phyloP scores from a whole-genome alignment of 2,113 vertebrate genomes.

The Gadus chalcogrammus region DNA sequence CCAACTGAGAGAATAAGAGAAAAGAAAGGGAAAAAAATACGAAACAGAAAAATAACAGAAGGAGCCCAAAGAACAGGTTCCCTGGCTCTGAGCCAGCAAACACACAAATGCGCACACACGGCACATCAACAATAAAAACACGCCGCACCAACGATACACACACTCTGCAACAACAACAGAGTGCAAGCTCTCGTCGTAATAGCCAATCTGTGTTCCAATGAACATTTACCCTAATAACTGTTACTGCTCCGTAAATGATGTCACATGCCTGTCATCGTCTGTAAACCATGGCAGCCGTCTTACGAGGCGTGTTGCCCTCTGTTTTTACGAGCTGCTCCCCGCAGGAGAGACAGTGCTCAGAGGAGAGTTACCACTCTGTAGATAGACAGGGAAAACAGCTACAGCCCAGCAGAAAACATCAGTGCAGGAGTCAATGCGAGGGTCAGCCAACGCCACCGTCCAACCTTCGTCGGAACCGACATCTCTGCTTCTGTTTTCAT shows the following conservation, averaged over 20 bases:
- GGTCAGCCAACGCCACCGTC: too few species aligned
- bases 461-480: too few species aligned
- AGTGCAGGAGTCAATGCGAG: too few species aligned
- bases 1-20: slow-evolving; percentile 4
- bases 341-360: too few species aligned
- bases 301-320: slow-evolving; percentile 12
- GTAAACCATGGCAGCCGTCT: slow-evolving; percentile 44
- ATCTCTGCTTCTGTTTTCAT: too few species aligned
- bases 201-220: slow-evolving; percentile 65
- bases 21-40: slow-evolving; percentile 8
- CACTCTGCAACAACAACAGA: slow-evolving; percentile 61
- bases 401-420: too few species aligned
- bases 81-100: slow-evolving; percentile 60
- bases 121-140: too few species aligned
- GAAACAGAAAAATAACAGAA: not conserved
- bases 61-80: slow-evolving; percentile 60
- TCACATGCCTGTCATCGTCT: slow-evolving; percentile 57
- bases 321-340: too few species aligned
- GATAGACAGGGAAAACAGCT: too few species aligned
- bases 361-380: too few species aligned
- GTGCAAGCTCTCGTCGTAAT: slow-evolving; percentile 58
- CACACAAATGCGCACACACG: slow-evolving; percentile 61
- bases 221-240: slow-evolving; percentile 65
- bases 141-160: too few species aligned
- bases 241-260: slow-evolving; percentile 66